phyloP scores from a whole-genome alignment of 2,888 invertebrate genomes.

The Heliconius ethilla region DNA sequence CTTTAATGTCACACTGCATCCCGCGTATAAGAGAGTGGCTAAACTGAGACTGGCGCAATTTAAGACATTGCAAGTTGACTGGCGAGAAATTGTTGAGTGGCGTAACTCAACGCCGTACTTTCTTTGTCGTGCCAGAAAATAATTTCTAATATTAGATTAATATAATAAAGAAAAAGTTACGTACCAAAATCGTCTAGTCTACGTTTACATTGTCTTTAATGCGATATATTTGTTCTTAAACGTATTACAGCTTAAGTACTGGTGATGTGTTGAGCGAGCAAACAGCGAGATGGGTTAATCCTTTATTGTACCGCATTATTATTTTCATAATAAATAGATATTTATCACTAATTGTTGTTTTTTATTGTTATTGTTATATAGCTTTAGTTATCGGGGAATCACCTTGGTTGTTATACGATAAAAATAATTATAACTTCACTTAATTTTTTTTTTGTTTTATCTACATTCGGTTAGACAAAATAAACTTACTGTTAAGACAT shows the following conservation, averaged over 20 bases:
- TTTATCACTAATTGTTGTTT: neutral
- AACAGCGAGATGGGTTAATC: conserved; percentile 17
- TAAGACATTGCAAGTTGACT: neutral
- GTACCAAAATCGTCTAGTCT: neutral
- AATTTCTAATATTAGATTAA: neutral
- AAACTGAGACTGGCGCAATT: no score
- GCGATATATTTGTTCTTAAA: conserved; percentile 35
- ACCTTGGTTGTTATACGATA: no score
- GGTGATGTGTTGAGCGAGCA: conserved; percentile 29
- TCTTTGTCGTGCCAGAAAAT: no score
- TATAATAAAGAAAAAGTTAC: neutral
- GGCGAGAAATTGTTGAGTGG: neutral
- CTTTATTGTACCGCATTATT: conserved; percentile 12
- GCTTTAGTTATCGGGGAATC: no score
- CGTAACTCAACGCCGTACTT: no score
- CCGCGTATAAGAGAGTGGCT: no score
- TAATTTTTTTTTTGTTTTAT: no score
- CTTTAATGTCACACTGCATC: no score
- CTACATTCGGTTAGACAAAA: no score
- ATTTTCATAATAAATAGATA: neutral
- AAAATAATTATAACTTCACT: no score
- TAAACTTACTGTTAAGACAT: no score
- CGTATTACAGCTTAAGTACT: conserved; percentile 31
- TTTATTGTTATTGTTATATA: neutral
- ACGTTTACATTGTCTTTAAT: conserved; percentile 17